Percentiles rank a stretch among this genome's conserved stretches.
These are phyloP conservation scores for Boloria euphrosyne DNA, from an alignment of 2,888 invertebrate genomes.

Conservation along the genomic window DNA sequence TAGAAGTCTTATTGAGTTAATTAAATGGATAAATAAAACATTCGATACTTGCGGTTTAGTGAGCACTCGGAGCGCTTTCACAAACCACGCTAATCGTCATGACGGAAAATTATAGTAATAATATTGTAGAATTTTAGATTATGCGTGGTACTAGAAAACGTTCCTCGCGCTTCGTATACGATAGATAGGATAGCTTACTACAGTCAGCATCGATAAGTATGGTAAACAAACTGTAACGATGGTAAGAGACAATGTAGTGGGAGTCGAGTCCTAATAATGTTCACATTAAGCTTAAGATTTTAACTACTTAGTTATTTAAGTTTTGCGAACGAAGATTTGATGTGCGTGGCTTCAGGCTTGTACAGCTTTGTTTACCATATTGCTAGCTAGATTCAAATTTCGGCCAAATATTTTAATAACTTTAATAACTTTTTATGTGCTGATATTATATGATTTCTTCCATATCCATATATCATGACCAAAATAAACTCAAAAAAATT, in stretches of 20 bases:
- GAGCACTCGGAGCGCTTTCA: conserved; percentile 15
- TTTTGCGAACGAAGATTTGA: conserved; percentile 7
- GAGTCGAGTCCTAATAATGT: conserved; percentile 19
- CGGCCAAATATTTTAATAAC: conserved; percentile 13
- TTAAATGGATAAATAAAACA: background rate
- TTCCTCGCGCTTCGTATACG: conserved; percentile 46
- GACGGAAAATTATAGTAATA: background rate
- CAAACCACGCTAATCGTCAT: conserved; percentile 13
- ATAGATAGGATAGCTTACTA: conserved; percentile 37
- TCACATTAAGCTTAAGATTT: conserved; percentile 32
- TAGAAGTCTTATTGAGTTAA: too few relatives aligned
- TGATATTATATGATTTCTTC: conserved; percentile 3
- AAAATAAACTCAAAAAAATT: conserved; percentile 9
- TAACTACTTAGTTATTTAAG: conserved; percentile 20
- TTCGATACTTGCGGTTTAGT: conserved; percentile 2
- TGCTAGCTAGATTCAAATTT: conserved; percentile 12
- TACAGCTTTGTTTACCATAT: conserved; percentile 24
- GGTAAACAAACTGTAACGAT: conserved; percentile 25
- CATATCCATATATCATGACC: conserved; percentile 12
- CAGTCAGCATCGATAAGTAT: conserved; percentile 15
- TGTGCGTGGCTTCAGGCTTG: background rate
- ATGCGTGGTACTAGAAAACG: conserved; percentile 21
- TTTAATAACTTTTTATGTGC: conserved; percentile 1
- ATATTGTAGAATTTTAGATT: conserved; percentile 9
- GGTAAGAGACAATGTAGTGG: conserved; percentile 5